Evolutionary conservation across 2,797 vertebrate genomes (phyloP).

Genomic region (Nannoperca australis): DNA sequence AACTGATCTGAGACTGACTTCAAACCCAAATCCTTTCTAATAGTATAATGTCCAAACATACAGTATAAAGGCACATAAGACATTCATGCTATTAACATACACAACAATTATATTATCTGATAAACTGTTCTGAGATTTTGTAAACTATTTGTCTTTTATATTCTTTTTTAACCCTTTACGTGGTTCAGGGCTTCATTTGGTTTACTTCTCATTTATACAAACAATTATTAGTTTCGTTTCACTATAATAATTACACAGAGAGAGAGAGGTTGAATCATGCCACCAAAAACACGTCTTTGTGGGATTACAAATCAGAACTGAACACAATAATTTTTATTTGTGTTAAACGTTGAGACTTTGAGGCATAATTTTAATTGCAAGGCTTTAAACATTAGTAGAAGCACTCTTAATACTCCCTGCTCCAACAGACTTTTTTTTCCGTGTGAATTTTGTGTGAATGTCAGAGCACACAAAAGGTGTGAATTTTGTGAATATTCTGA

Average conservation of each 20-base stretch:
- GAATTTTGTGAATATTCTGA: not conserved
- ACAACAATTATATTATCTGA: not conserved
- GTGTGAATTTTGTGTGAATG: too few relatives aligned
- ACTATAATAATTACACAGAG: too few relatives aligned
- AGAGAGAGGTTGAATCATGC: too few relatives aligned
- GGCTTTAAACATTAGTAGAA: conserved; percentile 11
- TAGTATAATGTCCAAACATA: not conserved
- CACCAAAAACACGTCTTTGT: too few relatives aligned
- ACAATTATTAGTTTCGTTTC: too few relatives aligned
- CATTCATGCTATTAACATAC: not conserved
- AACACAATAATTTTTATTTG: not conserved
- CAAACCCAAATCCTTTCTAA: too few relatives aligned
- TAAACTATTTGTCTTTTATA: not conserved
- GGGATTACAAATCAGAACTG: not conserved
- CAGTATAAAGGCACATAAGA: not conserved
- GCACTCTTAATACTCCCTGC: not conserved
- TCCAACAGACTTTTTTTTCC: too few relatives aligned
- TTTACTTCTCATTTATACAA: not conserved
- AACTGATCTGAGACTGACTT: too few relatives aligned
- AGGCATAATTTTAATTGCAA: conserved; percentile 9
- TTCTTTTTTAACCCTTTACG: not conserved
- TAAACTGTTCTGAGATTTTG: not conserved
- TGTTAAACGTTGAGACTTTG: not conserved
- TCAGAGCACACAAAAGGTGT: too few relatives aligned
- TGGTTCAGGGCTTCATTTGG: not conserved